Evolutionary conservation across 2,888 invertebrate species (phyloP).

Genomic region (Conistra vaccinii): DNA sequence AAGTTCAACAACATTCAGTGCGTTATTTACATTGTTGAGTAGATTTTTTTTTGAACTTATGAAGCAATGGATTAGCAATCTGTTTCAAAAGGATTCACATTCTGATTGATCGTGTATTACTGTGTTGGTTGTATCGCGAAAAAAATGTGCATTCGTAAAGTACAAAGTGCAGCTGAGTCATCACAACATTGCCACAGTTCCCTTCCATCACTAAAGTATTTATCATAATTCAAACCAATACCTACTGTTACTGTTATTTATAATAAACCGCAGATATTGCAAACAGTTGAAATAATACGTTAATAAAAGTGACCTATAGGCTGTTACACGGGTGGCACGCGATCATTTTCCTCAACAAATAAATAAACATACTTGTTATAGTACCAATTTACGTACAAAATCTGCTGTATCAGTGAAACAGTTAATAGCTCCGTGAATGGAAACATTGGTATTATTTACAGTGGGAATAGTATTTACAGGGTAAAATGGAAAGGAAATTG

Average conservation of each 20-base stretch:
- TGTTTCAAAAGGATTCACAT: no score
- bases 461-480: no score
- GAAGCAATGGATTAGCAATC: no score
- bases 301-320: background rate
- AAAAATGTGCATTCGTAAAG: background rate
- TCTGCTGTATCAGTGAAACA: background rate
- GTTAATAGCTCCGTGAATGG: background rate
- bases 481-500: no score
- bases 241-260: conserved; percentile 9
- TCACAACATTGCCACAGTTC: background rate
- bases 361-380: conserved; percentile 1
- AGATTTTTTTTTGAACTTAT: no score
- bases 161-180: conserved; percentile 17
- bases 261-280: conserved; percentile 34
- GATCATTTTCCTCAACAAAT: background rate
- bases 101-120: no score
- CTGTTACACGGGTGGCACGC: conserved; percentile 1
- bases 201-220: background rate
- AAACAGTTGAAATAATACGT: conserved; percentile 13
- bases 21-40: no score
- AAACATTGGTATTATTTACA: no score
- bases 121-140: no score
- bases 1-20: no score
- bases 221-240: background rate
- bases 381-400: background rate